These are phyloP conservation scores for Aproaerema taeniolella DNA, from an alignment of 2,888 invertebrate species.

Conservation along the genomic window DNA sequence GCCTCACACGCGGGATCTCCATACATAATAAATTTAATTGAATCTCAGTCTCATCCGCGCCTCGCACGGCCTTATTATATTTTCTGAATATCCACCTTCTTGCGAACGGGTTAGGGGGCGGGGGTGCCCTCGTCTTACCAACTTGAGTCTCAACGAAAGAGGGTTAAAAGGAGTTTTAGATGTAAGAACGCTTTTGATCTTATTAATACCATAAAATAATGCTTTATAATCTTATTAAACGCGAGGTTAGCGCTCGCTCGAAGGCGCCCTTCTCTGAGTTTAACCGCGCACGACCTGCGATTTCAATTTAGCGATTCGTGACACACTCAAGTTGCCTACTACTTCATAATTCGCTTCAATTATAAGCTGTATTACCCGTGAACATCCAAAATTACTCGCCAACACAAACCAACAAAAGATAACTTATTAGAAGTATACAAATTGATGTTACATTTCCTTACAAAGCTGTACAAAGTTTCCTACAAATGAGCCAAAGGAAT, in stretches of 20 bases:
- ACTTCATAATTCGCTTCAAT: conserved; percentile 1
- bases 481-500: conserved; percentile 67
- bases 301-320: conserved; percentile 56
- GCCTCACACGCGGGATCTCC: conserved; percentile 67
- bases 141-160: conserved; percentile 61
- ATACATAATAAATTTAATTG: conserved; percentile 78
- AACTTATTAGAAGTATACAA: conserved; percentile 26
- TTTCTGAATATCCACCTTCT: conserved; percentile 67
- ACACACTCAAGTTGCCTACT: conserved; percentile 31
- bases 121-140: conserved; percentile 73
- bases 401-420: conserved; percentile 18
- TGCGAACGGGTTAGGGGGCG: conserved; percentile 53
- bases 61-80: conserved; percentile 63
- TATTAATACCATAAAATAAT: conserved; percentile 87
- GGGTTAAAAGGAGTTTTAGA: conserved; percentile 79
- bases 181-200: conserved; percentile 84
- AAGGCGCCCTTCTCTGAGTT: conserved; percentile 53
- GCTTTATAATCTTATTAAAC: conserved; percentile 86
- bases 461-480: conserved; percentile 31
- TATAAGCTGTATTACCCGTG: background rate
- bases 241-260: conserved; percentile 82
- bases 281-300: conserved; percentile 46
- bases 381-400: conserved; percentile 7
- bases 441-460: conserved; percentile 38
- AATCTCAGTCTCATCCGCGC: conserved; percentile 71